Base-by-base conservation (phyloP, 2,888 invertebrate species). In the Drosophila subsilvestris region DNA sequence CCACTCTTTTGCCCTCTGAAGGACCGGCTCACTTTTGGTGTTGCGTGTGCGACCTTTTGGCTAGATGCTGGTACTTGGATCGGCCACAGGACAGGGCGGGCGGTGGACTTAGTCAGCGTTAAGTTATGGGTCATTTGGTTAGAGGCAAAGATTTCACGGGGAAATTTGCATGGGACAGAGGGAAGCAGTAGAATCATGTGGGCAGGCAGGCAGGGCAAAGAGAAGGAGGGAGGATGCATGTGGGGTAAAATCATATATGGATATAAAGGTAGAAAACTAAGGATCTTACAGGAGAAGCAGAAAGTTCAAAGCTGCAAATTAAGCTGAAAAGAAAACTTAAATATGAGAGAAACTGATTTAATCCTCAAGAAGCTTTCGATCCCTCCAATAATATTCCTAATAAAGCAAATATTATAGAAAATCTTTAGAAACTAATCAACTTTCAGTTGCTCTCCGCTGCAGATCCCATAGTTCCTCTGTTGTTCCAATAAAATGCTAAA, bases 1-100 rank as follows among this genome's bases (percentile, higher is more conserved):
- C 37, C 37, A 14, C 37, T 37, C 37, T 2, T n/a, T 14, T 37
- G 37, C 37, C 37, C 81, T 73, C 63, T 9, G 32, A 37, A 71
- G 53, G 61, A 63, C 55, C 68, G 77, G 58, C 79, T 55, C 61
- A 53, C 44, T 60, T 20, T 58, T 37, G 37, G 22, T 32, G 55
- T 65, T 63, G 70, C 58, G 69, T 63, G 79, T 69, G 76, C 63
- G 88, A 88, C 89, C 89, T 88, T 87, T 88, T 89, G 87, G 88
- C 67, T 55, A 77, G 68, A 89, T 88, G 87, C 87, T 87, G 87
- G 87, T 87, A 80, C 74, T 58, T 22, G 18, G 55, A 53, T 37
- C 58, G 14, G 14, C 37, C 37, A 37, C 14, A n/a, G 37, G 37
- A 7, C 55, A 49, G 20, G 55, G 49, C 60, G 61, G 10, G 32